Evolutionary conservation across 2,888 invertebrate genomes (phyloP).

Genomic region (Imbricaverruca yamaguchii): DNA sequence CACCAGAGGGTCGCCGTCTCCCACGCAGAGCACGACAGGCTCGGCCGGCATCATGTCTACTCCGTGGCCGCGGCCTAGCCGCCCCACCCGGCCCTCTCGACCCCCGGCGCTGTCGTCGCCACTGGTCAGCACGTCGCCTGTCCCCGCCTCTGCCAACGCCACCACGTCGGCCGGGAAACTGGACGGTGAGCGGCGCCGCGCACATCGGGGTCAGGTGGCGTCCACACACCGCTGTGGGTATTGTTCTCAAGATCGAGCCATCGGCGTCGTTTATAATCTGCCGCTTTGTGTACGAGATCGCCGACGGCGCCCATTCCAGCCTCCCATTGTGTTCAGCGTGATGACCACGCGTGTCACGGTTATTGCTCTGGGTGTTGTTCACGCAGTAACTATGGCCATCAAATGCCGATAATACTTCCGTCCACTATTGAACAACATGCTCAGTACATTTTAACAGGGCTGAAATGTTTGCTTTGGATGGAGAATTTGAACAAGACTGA

Average conservation of each 20-base stretch:
- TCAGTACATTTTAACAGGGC: too few species aligned
- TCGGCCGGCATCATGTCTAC: constrained; percentile 31
- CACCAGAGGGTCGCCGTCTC: too few species aligned
- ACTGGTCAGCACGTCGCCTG: constrained; percentile 20
- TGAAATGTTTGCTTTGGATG: too few species aligned
- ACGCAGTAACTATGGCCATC: too few species aligned
- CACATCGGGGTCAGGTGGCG: not conserved
- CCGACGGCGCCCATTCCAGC: not conserved
- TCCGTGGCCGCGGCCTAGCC: constrained; percentile 33
- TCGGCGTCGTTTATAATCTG: not conserved
- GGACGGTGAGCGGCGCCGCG: not conserved
- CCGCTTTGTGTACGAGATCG: not conserved
- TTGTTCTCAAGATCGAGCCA: not conserved
- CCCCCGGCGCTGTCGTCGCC: not conserved
- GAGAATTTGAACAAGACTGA: too few species aligned
- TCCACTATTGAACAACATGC: too few species aligned
- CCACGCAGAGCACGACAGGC: not conserved
- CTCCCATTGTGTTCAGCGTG: not conserved
- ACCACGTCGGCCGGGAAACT: too few species aligned
- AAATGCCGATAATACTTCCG: too few species aligned
- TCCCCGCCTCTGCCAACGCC: too few species aligned
- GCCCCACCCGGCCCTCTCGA: constrained; percentile 32
- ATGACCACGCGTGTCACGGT: too few species aligned
- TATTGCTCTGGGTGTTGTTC: too few species aligned
- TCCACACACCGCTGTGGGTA: not conserved